Percentiles rank a stretch among this genome's conserved stretches.
phyloP scores from a whole-genome alignment of 2,888 invertebrate species.

The Noctuana brunneofusca region DNA sequence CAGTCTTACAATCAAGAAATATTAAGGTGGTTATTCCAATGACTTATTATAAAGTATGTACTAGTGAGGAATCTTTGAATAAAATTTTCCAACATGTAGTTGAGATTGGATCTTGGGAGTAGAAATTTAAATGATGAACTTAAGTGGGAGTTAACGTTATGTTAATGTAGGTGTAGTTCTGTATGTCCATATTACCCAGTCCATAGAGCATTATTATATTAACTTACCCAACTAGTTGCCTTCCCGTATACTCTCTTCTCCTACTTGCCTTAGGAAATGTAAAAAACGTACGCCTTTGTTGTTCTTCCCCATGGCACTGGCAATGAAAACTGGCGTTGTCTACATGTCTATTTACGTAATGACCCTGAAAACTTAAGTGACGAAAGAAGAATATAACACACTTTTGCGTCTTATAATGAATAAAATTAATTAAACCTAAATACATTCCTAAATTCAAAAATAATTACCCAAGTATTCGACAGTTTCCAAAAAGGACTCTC shows the following conservation, averaged over 20 bases:
- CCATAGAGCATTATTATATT: too few relatives aligned
- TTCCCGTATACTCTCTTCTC: conserved; percentile 87
- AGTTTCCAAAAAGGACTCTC: conserved; percentile 47
- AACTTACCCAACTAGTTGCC: conserved; percentile 88
- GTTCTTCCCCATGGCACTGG: conserved; percentile 59
- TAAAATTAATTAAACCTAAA: neutral
- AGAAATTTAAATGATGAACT: too few relatives aligned
- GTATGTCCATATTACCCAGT: too few relatives aligned
- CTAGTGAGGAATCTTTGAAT: too few relatives aligned
- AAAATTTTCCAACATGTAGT: too few relatives aligned
- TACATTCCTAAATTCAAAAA: neutral
- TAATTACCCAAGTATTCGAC: conserved; percentile 50
- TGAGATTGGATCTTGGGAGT: too few relatives aligned
- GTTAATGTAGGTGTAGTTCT: too few relatives aligned
- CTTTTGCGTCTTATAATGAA: conserved; percentile 6
- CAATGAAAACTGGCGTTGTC: conserved; percentile 49
- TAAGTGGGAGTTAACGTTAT: too few relatives aligned
- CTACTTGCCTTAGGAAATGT: conserved; percentile 66
- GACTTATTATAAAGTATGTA: too few relatives aligned
- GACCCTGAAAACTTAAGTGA: conserved; percentile 74
- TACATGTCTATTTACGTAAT: conserved; percentile 71
- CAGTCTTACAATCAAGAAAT: too few relatives aligned
- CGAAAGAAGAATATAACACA: conserved; percentile 25
- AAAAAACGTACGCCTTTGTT: conserved; percentile 65
- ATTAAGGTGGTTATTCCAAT: too few relatives aligned